phyloP scores from a whole-genome alignment of 2,888 invertebrate species.

The Coremacera marginata region DNA sequence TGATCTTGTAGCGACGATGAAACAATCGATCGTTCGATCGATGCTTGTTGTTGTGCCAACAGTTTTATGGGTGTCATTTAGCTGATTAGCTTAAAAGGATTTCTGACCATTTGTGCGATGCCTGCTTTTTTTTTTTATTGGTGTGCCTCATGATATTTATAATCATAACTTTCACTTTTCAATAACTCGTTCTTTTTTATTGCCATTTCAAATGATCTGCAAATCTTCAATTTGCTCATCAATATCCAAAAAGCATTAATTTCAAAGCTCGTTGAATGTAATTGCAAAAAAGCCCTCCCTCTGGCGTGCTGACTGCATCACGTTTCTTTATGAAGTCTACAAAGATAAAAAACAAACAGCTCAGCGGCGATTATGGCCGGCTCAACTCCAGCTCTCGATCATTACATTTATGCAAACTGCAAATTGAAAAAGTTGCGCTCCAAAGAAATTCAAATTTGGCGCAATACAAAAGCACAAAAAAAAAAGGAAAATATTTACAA shows the following conservation, averaged over 20 bases:
- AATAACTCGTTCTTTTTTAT: not conserved
- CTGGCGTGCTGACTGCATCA: not conserved
- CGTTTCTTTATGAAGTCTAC: not conserved
- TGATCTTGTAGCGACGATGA: slow-evolving; percentile 12
- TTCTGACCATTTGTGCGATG: not conserved
- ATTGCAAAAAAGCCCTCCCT: not conserved
- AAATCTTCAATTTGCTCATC: slow-evolving; percentile 10
- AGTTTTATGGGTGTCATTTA: slow-evolving; percentile 23
- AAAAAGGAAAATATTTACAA: not conserved
- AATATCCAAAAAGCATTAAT: slow-evolving; percentile 13
- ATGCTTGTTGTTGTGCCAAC: not conserved
- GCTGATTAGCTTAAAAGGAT: slow-evolving; percentile 22
- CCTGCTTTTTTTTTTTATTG: not conserved
- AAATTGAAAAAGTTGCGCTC: slow-evolving; percentile 42
- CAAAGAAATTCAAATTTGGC: slow-evolving; percentile 14
- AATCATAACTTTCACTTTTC: slow-evolving; percentile 12
- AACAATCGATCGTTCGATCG: not conserved
- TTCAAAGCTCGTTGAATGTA: not conserved
- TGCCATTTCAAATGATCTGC: not conserved
- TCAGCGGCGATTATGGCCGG: not conserved
- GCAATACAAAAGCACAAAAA: not conserved
- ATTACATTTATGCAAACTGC: slow-evolving; percentile 45
- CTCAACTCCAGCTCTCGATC: not conserved
- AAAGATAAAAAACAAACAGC: not conserved
- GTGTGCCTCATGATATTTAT: not conserved